phyloP scores from a whole-genome alignment of 2,113 vertebrate genomes.

The Collichthys lucidus region DNA sequence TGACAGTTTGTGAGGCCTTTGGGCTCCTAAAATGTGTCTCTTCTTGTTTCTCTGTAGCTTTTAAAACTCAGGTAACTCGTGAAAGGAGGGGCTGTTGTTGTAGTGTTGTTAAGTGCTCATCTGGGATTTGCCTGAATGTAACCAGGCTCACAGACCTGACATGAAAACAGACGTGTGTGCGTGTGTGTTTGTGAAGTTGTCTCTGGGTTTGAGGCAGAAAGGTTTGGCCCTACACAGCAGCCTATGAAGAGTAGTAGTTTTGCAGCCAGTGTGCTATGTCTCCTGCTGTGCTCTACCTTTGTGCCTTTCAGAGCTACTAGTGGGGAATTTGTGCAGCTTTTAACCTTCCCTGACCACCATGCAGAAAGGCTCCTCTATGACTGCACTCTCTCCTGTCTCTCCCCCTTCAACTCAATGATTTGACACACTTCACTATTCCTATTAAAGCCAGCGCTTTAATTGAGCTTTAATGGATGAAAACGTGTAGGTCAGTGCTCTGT shows the following conservation, averaged over 20 bases:
- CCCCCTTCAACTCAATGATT: slow-evolving; percentile 32
- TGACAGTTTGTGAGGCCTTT: slow-evolving; percentile 36
- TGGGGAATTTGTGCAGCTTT: slow-evolving; percentile 82
- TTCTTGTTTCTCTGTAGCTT: slow-evolving; percentile 44
- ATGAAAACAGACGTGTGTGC: slow-evolving; percentile 37
- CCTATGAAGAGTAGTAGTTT: slow-evolving; percentile 47
- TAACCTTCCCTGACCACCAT: slow-evolving; percentile 74
- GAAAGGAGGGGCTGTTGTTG: slow-evolving; percentile 38
- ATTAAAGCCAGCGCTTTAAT: slow-evolving; percentile 58
- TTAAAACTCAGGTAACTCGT: slow-evolving; percentile 56
- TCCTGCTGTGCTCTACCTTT: slow-evolving; percentile 77
- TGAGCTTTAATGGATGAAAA: slow-evolving; percentile 65
- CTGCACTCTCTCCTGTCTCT: slow-evolving; percentile 29
- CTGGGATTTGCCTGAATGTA: slow-evolving; percentile 55
- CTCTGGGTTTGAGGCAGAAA: background rate
- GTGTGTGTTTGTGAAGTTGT: slow-evolving; percentile 13
- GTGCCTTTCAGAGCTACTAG: slow-evolving; percentile 73
- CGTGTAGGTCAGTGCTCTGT: slow-evolving; percentile 30
- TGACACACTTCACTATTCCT: slow-evolving; percentile 38
- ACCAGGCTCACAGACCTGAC: slow-evolving; percentile 41
- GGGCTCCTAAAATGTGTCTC: slow-evolving; percentile 13
- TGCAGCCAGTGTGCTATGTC: slow-evolving; percentile 48
- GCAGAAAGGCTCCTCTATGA: slow-evolving; percentile 43
- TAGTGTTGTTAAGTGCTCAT: slow-evolving; percentile 51
- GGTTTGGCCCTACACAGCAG: slow-evolving; percentile 50